A percentile compares a stretch with the other conserved stretches of the same genome.
Evolutionary conservation across 1,140 invertebrate genomes (phyloP).

Genomic region (Leptopilina clavipes): DNA sequence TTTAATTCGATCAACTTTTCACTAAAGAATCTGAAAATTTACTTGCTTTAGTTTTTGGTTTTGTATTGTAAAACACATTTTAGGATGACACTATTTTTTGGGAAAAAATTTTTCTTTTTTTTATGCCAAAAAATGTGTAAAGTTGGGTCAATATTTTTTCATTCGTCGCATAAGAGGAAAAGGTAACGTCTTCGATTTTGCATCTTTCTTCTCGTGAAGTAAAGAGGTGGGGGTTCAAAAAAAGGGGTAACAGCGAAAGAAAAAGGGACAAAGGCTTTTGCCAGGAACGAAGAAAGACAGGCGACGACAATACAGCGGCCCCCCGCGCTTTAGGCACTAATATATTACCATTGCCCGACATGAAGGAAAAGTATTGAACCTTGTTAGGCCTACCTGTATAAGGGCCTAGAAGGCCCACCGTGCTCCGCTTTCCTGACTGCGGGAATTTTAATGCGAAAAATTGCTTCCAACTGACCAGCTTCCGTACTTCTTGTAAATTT

Average conservation of each 20-base stretch:
- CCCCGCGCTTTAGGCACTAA: conserved; percentile 72
- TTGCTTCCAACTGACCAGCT: conserved; percentile 58
- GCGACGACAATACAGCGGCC: conserved; percentile 71
- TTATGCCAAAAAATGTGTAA: background rate
- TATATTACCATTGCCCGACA: conserved; percentile 69
- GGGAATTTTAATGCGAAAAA: conserved; percentile 75
- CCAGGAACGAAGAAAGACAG: conserved; percentile 63
- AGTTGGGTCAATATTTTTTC: background rate
- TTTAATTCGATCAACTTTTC: too few species aligned
- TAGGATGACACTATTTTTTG: background rate
- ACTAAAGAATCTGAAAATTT: too few species aligned
- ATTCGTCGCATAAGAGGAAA: conserved; percentile 3
- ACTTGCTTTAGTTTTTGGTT: too few species aligned
- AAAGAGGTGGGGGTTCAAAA: background rate
- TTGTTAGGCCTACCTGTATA: conserved; percentile 73
- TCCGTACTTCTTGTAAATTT: background rate
- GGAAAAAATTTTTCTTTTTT: background rate
- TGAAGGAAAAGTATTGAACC: conserved; percentile 72
- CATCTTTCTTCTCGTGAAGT: conserved; percentile 28
- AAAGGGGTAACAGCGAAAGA: conserved; percentile 57
- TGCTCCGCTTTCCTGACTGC: conserved; percentile 62
- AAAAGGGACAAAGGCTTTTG: conserved; percentile 63
- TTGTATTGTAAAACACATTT: too few species aligned
- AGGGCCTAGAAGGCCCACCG: conserved; percentile 60
- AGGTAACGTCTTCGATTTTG: conserved; percentile 33